Conservation (phyloP, 2,888 invertebrate species). For the Tetheella fluctuosa region DNA sequence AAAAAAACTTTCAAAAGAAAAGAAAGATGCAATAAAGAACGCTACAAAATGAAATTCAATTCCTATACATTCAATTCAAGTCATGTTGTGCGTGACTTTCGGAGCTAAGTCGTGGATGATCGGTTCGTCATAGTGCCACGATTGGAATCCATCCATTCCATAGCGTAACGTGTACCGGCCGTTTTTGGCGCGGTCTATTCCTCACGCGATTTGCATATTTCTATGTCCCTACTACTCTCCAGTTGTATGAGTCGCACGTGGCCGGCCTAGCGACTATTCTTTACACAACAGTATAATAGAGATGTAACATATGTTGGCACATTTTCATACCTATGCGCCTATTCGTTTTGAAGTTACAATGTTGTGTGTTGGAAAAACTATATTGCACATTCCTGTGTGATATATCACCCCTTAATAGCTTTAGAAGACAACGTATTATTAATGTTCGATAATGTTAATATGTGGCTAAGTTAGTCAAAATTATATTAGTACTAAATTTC, state of each 20-base stretch:
- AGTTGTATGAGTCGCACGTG: slow-evolving; percentile 63
- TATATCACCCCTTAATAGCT: slow-evolving; percentile 11
- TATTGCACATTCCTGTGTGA: slow-evolving; percentile 24
- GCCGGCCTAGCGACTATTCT: slow-evolving; percentile 47
- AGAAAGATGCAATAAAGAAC: slow-evolving; percentile 12
- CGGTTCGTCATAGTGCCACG: slow-evolving; percentile 53
- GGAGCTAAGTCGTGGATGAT: slow-evolving; percentile 40
- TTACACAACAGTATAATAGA: slow-evolving; percentile 45
- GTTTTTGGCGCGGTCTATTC: slow-evolving; percentile 62
- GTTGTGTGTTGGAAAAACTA: slow-evolving; percentile 33
- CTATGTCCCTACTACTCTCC: slow-evolving; percentile 44
- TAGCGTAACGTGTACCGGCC: slow-evolving; percentile 46
- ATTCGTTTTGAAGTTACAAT: slow-evolving; percentile 30
- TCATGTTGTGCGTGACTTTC: slow-evolving; percentile 44
- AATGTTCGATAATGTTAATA: no score
- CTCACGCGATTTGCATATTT: slow-evolving; percentile 67
- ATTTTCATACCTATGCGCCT: slow-evolving; percentile 49
- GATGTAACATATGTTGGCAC: slow-evolving; percentile 51
- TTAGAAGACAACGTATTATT: neutral
- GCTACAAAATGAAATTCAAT: slow-evolving; percentile 9
- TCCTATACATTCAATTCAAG: slow-evolving; percentile 26
- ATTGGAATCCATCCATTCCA: slow-evolving; percentile 48
- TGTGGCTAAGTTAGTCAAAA: no score
- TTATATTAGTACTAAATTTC: no score
- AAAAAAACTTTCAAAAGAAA: no score